Evolutionary conservation across 2,888 invertebrate genomes (phyloP).

Genomic region (Tipula vernalis): DNA sequence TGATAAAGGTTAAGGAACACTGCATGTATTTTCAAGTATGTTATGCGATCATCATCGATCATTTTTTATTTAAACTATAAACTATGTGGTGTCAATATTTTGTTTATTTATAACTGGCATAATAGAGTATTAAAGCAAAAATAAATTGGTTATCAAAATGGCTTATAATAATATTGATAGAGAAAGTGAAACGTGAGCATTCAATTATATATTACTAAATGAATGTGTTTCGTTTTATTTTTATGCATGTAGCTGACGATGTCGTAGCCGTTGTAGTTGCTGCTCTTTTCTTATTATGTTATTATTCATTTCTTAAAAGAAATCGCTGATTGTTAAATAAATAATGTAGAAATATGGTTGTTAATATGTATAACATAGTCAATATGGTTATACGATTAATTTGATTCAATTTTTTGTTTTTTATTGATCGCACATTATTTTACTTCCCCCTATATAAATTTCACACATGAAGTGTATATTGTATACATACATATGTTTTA

Average conservation of each 20-base stretch:
- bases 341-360: not conserved
- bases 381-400: not conserved
- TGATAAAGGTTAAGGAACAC: not conserved
- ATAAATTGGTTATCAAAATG: not conserved
- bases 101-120: not conserved
- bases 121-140: not conserved
- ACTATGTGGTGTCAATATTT: not conserved
- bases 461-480: not conserved
- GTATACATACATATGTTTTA: not conserved
- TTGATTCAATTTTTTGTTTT: not conserved
- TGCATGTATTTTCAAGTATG: not conserved
- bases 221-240: not conserved
- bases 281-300: not conserved
- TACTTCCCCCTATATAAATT: not conserved
- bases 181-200: conserved; percentile 9
- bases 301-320: not conserved
- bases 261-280: not conserved
- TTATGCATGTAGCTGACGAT: not conserved
- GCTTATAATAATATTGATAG: conserved; percentile 5
- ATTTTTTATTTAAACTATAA: not conserved
- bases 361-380: not conserved
- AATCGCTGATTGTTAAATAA: not conserved
- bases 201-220: not conserved
- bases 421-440: not conserved
- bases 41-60: not conserved